Evolutionary conservation across 2,888 invertebrate species (phyloP).

Genomic region (Eulithis prunata): DNA sequence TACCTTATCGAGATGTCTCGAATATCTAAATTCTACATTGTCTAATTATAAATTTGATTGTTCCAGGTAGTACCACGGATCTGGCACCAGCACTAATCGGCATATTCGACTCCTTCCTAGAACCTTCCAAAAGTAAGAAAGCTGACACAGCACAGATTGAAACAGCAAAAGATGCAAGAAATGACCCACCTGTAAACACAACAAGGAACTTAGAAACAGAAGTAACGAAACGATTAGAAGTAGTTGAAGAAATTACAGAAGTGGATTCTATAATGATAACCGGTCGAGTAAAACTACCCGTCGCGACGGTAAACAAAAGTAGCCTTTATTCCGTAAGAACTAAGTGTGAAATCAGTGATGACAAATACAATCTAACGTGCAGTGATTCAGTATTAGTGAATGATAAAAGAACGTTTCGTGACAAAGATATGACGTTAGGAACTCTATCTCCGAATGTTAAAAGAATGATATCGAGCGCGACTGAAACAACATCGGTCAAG

Average conservation of each 20-base stretch:
- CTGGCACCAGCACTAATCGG: slow-evolving; percentile 93
- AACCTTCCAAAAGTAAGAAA: slow-evolving; percentile 69
- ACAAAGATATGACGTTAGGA: slow-evolving; percentile 74
- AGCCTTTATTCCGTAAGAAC: slow-evolving; percentile 71
- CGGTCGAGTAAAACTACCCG: slow-evolving; percentile 73
- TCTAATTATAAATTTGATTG: slow-evolving; percentile 50
- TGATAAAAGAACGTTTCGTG: slow-evolving; percentile 68
- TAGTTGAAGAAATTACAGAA: slow-evolving; percentile 34
- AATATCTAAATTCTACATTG: too few relatives aligned
- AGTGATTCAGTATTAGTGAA: slow-evolving; percentile 63
- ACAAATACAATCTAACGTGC: slow-evolving; percentile 60
- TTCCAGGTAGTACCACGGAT: slow-evolving; percentile 94
- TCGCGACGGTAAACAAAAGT: slow-evolving; percentile 74
- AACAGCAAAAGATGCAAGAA: slow-evolving; percentile 80
- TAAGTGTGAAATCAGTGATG: slow-evolving; percentile 74
- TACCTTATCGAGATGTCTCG: too few relatives aligned
- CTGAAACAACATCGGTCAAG: slow-evolving; percentile 71
- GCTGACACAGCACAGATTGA: slow-evolving; percentile 64
- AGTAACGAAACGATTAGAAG: slow-evolving; percentile 20
- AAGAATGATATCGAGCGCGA: slow-evolving; percentile 84
- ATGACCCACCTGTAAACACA: slow-evolving; percentile 69
- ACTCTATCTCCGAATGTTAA: slow-evolving; percentile 86
- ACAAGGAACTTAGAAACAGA: slow-evolving; percentile 34
- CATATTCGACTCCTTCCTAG: slow-evolving; percentile 92
- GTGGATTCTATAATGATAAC: slow-evolving; percentile 67